Conservation (phyloP, 1,140 invertebrate species). For the Ephestia elutella region DNA sequence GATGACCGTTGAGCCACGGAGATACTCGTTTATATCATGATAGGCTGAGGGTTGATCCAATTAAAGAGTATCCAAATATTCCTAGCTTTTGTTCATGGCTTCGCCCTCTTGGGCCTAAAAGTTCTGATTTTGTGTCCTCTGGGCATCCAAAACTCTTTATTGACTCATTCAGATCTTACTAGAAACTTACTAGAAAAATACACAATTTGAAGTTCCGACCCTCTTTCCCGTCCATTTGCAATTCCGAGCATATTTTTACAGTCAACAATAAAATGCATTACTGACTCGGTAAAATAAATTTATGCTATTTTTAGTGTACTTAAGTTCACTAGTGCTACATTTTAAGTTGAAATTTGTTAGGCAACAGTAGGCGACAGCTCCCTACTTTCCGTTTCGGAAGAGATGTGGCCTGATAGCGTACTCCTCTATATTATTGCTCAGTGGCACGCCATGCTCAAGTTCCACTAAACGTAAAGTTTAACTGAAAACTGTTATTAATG, state of each 20-base stretch:
- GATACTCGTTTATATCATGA: too few relatives aligned
- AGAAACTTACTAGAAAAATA: not conserved
- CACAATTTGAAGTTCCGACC: not conserved
- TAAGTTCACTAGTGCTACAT: not conserved
- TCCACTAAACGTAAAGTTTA: not conserved
- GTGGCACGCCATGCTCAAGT: constrained; percentile 30
- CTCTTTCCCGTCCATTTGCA: not conserved
- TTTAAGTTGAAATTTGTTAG: constrained; percentile 27
- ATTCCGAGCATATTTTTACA: not conserved
- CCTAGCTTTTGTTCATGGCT: too few relatives aligned
- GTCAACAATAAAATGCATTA: constrained; percentile 4
- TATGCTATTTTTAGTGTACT: not conserved
- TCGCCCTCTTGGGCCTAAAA: too few relatives aligned
- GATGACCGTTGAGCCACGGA: too few relatives aligned
- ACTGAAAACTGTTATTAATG: constrained; percentile 4
- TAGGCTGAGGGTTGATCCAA: too few relatives aligned
- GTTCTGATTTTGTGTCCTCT: too few relatives aligned
- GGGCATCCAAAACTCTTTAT: too few relatives aligned
- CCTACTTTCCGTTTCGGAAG: constrained; percentile 44
- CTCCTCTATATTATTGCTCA: constrained; percentile 36
- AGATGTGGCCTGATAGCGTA: constrained; percentile 40
- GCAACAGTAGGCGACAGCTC: constrained; percentile 34
- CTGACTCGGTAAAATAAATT: not conserved
- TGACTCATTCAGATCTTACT: not conserved
- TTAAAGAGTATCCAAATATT: too few relatives aligned